These are phyloP conservation scores for Plebejus argus DNA, from an alignment of 2,888 invertebrate genomes.

Conservation along the genomic window DNA sequence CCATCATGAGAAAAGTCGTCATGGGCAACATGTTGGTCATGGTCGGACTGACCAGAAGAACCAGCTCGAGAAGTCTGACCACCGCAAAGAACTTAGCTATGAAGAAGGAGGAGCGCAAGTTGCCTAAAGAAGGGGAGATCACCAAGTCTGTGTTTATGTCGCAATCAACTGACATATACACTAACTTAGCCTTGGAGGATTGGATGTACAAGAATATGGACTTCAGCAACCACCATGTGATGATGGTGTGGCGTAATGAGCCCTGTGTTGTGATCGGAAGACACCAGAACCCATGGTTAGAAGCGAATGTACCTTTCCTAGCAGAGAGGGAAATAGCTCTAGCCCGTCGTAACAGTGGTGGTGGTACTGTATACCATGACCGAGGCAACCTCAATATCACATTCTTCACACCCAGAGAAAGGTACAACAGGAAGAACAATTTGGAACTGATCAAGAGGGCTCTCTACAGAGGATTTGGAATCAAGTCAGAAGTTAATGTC, in stretches of 20 bases:
- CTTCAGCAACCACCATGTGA: constrained; percentile 89
- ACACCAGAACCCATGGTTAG: constrained; percentile 98
- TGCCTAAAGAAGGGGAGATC: constrained; percentile 76
- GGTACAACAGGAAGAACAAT: constrained; percentile 93
- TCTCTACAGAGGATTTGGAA: constrained; percentile 89
- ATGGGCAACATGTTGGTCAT: constrained; percentile 64
- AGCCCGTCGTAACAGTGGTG: constrained; percentile 96
- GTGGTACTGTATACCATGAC: constrained; percentile 98
- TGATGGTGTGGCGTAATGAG: constrained; percentile 95
- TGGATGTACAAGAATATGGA: constrained; percentile 96
- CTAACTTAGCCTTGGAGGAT: constrained; percentile 97
- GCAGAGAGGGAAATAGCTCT: constrained; percentile 85
- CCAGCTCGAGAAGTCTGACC: constrained; percentile 60
- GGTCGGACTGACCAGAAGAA: constrained; percentile 65
- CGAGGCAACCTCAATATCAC: constrained; percentile 95
- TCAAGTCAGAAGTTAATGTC: constrained; percentile 87
- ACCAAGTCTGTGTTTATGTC: constrained; percentile 95
- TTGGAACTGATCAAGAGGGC: constrained; percentile 92
- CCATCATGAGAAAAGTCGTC: constrained; percentile 70
- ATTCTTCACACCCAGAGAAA: constrained; percentile 91
- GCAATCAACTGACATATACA: constrained; percentile 93
- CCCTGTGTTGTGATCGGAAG: constrained; percentile 98
- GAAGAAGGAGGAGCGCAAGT: constrained; percentile 56
- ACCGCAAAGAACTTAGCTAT: constrained; percentile 53
- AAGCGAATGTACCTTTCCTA: constrained; percentile 88